Conservation (phyloP, 2,113 vertebrate species). For the Enhydra lutris region DNA sequence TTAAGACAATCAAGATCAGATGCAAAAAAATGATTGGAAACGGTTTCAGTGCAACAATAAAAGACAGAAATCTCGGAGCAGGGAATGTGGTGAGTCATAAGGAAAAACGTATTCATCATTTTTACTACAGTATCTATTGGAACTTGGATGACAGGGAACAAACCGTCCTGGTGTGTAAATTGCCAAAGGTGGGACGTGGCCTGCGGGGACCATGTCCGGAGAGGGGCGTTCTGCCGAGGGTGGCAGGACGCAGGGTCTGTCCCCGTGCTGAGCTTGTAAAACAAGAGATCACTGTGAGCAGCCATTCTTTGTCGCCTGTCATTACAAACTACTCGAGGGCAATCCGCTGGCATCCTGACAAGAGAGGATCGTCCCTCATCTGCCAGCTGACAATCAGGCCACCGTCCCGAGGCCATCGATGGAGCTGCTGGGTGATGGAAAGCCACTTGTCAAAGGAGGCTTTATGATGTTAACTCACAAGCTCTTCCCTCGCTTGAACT, state of each 20-base stretch:
- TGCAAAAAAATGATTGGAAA: conserved; percentile 69
- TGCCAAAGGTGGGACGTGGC: background rate
- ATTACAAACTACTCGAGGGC: conserved; percentile 78
- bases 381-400: conserved; percentile 89
- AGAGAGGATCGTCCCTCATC: conserved; percentile 86
- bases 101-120: conserved; percentile 30
- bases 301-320: conserved; percentile 78
- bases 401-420: conserved; percentile 87
- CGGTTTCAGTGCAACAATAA: background rate
- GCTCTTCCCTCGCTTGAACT: conserved; percentile 3
- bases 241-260: background rate
- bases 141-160: background rate
- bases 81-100: background rate
- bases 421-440: conserved; percentile 85
- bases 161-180: background rate
- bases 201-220: background rate
- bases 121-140: conserved; percentile 36
- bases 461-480: conserved; percentile 38
- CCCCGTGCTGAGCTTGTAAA: conserved; percentile 74
- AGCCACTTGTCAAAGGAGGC: conserved; percentile 81
- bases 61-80: conserved; percentile 58
- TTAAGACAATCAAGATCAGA: conserved; percentile 82
- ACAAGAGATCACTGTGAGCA: conserved; percentile 85
- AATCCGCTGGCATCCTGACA: conserved; percentile 82
- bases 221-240: background rate